These are phyloP conservation scores for Neocrepidodera transversa DNA, from an alignment of 2,888 invertebrate genomes.

Conservation along the genomic window DNA sequence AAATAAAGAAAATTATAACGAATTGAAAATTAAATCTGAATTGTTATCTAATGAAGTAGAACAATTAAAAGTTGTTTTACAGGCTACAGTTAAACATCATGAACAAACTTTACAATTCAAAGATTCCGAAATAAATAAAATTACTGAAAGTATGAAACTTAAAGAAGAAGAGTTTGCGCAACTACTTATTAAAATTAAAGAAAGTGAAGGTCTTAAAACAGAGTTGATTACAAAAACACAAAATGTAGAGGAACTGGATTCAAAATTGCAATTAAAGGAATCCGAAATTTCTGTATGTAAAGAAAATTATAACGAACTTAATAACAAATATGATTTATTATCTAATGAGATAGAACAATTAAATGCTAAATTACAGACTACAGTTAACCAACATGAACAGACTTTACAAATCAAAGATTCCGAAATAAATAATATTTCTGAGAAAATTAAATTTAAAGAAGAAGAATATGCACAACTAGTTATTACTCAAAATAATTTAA, in stretches of 20 bases:
- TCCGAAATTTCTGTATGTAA: constrained; percentile 62
- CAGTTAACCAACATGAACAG: too few species aligned
- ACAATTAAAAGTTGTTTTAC: constrained; percentile 45
- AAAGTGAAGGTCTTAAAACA: constrained; percentile 12
- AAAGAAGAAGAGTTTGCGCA: constrained; percentile 17
- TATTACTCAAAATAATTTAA: constrained; percentile 38
- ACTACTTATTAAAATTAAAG: constrained; percentile 4
- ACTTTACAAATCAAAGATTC: constrained; percentile 32
- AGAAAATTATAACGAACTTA: constrained; percentile 38
- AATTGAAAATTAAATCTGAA: constrained; percentile 45
- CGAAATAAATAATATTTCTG: constrained; percentile 29
- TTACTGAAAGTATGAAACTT: constrained; percentile 18
- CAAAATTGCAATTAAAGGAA: constrained; percentile 50
- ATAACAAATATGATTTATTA: constrained; percentile 43
- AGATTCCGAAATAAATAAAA: constrained; percentile 12
- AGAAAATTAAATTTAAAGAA: constrained; percentile 25
- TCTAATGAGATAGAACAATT: constrained; percentile 44
- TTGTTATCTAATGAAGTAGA: constrained; percentile 43
- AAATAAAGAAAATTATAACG: constrained; percentile 48
- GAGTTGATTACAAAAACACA: too few species aligned
- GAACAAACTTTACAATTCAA: constrained; percentile 24
- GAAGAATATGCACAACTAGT: constrained; percentile 11
- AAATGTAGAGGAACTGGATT: constrained; percentile 38
- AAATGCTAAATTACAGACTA: constrained; percentile 44
- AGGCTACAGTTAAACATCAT: constrained; percentile 36